Evolutionary conservation across 1,140 invertebrate species (phyloP), one percentile per base, ranked within the genome.

Genomic region (Lepidotrigona ventralis): DNA sequence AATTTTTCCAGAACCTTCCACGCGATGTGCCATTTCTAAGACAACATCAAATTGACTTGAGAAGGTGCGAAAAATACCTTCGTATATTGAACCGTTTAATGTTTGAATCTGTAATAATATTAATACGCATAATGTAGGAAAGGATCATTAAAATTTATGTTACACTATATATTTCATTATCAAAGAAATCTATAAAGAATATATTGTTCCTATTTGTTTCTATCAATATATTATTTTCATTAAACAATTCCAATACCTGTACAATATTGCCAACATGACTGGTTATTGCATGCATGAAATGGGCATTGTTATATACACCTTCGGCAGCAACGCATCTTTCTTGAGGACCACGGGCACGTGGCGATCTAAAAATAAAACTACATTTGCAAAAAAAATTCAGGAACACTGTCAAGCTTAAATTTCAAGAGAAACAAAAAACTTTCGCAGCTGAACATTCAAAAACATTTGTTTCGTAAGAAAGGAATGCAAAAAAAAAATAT

Each of bases 61-160:
- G 94, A 98, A 98, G 56, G 98, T 98, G 90, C 96, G 96, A 92
- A 98, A 97, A 79, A 98, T 96, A 74, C 98, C 98, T 94, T 98
- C 97, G 95, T 96, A 98, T 78, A 97, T 94, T 85, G 95, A 96
- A 83, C 97, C 97, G 88, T 97, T 97, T 91, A 96, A 95, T 76
- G 98, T 98, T 92, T 97, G 96, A 84, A 98, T 93, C 94, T 95
- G 88, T 87, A 77, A 92, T 54, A 51, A 74, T 58, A 63, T 46
- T 75, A 1, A 29, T 15, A n/a, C n/a, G n/a, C n/a, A 23, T 58
- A 26, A 15, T n/a, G 23, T 5, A 51, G 39, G 15, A 70, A 73
- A 63, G 11, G 11, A 64, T 9, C 17, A 21, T 64, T n/a, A 19
- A 19, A 75, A 66, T 29, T n/a, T 23, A 76, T 70, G 29, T 26